These are phyloP conservation scores for Drosophila mauritiana DNA, from an alignment of 1,140 invertebrate species.

Conservation along the genomic window DNA sequence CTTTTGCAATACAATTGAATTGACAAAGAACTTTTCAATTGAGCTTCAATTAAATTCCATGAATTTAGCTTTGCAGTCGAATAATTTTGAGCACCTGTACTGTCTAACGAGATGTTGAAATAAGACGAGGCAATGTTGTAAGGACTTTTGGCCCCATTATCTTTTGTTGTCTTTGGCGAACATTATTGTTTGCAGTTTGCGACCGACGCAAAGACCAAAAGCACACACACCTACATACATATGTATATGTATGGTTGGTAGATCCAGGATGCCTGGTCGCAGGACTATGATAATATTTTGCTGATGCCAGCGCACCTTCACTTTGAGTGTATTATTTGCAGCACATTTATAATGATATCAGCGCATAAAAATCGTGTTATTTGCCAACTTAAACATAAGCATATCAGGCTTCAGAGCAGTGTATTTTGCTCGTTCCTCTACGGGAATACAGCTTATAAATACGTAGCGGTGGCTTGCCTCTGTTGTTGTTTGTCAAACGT, in stretches of 20 bases:
- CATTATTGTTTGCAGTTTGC: slow-evolving; percentile 12
- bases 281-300: slow-evolving; percentile 31
- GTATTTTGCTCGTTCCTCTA: not conserved
- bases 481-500: slow-evolving; percentile 50
- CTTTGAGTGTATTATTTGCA: slow-evolving; percentile 49
- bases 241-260: too few relatives aligned
- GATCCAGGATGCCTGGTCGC: not conserved
- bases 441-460: slow-evolving; percentile 14
- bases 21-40: not conserved
- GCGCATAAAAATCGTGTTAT: slow-evolving; percentile 54
- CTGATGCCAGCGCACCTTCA: slow-evolving; percentile 15
- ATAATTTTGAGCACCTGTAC: too few relatives aligned
- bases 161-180: slow-evolving; percentile 6
- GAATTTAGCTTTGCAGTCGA: too few relatives aligned
- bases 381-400: slow-evolving; percentile 52
- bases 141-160: slow-evolving; percentile 5
- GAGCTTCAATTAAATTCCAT: not conserved
- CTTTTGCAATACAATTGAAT: too few relatives aligned
- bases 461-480: slow-evolving; percentile 2
- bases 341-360: slow-evolving; percentile 54
- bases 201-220: not conserved
- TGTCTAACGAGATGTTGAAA: slow-evolving; percentile 5
- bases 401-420: slow-evolving; percentile 10
- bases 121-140: slow-evolving; percentile 1
- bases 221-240: not conserved